These are phyloP conservation scores for Lycia hirtaria DNA, from an alignment of 2,888 invertebrate species.

Conservation along the genomic window DNA sequence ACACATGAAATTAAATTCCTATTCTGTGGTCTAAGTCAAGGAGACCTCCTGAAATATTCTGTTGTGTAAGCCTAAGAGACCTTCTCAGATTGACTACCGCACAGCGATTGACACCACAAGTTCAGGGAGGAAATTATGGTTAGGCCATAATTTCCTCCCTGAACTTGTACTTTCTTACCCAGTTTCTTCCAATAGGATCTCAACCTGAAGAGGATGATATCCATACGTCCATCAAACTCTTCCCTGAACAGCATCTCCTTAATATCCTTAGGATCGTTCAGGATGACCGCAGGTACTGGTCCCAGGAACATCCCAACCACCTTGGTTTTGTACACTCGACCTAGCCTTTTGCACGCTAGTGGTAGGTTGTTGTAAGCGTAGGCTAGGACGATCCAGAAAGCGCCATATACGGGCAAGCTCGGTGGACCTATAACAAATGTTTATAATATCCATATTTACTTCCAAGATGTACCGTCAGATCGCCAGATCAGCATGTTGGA, in stretches of 20 bases:
- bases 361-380: conserved; percentile 82
- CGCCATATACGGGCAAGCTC: conserved; percentile 86
- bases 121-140: too few relatives aligned
- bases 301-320: conserved; percentile 86
- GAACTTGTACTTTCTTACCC: too few relatives aligned
- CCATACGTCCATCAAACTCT: conserved; percentile 87
- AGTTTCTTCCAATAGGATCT: conserved; percentile 83
- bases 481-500: too few relatives aligned
- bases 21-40: too few relatives aligned
- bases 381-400: conserved; percentile 85
- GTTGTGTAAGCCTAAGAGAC: too few relatives aligned
- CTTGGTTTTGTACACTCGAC: conserved; percentile 85
- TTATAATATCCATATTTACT: too few relatives aligned
- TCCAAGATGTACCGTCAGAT: too few relatives aligned
- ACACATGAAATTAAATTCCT: too few relatives aligned
- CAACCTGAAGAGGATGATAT: conserved; percentile 72
- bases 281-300: conserved; percentile 71
- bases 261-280: conserved; percentile 82
- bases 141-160: too few relatives aligned
- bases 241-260: conserved; percentile 85
- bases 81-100: too few relatives aligned
- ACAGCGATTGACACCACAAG: too few relatives aligned
- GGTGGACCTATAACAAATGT: conserved; percentile 83
- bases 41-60: too few relatives aligned
- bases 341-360: conserved; percentile 75